phyloP scores from a whole-genome alignment of 2,888 invertebrate species.

The Parascotia fuliginaria region DNA sequence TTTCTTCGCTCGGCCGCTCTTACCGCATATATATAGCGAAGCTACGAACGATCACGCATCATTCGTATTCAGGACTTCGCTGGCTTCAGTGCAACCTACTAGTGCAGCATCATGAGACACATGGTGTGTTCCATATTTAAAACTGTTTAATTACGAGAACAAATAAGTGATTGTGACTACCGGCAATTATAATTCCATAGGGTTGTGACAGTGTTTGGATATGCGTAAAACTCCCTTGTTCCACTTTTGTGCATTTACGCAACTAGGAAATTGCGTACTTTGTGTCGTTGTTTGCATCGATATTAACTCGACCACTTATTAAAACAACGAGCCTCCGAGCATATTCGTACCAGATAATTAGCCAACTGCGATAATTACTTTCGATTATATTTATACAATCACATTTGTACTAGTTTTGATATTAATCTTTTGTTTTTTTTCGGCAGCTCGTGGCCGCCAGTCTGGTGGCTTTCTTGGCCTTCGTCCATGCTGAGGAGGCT shows the following conservation, averaged over 20 bases:
- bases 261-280: conserved; percentile 71
- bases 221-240: conserved; percentile 49
- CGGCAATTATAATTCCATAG: conserved; percentile 34
- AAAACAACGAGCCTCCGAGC: conserved; percentile 44
- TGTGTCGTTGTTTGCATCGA: conserved; percentile 50
- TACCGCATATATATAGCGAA: conserved; percentile 82
- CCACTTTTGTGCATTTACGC: conserved; percentile 54
- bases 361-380: conserved; percentile 55
- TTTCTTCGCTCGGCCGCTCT: conserved; percentile 81
- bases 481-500: conserved; percentile 85
- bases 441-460: conserved; percentile 85
- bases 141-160: conserved; percentile 34
- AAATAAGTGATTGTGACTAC: conserved; percentile 57
- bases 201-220: conserved; percentile 52
- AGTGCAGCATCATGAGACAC: conserved; percentile 84
- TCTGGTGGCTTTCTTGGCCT: conserved; percentile 87
- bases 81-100: conserved; percentile 84
- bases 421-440: conserved; percentile 42
- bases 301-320: conserved; percentile 60
- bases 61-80: conserved; percentile 85
- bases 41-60: conserved; percentile 76
- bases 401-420: conserved; percentile 47
- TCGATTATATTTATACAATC: conserved; percentile 50
- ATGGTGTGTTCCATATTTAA: conserved; percentile 74
- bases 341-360: conserved; percentile 62